phyloP scores from a whole-genome alignment of 2,113 vertebrate genomes.

The human region DNA sequence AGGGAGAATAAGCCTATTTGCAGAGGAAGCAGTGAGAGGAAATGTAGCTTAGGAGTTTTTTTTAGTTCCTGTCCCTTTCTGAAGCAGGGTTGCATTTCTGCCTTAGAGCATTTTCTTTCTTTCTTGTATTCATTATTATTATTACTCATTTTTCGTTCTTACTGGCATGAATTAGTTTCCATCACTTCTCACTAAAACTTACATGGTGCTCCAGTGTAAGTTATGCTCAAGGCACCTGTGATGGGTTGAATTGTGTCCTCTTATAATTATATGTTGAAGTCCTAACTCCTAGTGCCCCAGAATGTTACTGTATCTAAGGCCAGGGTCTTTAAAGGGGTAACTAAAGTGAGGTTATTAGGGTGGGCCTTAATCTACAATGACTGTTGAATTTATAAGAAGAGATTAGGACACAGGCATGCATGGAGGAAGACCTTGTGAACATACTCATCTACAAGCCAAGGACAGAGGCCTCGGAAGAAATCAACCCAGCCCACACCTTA shows the following conservation, averaged over 20 bases:
- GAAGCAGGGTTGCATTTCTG: background rate
- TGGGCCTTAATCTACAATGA: background rate
- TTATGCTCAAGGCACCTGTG: background rate
- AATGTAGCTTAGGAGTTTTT: background rate
- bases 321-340: background rate
- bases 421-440: background rate
- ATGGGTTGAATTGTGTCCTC: background rate
- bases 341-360: background rate
- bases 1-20: background rate
- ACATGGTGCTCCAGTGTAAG: background rate
- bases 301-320: background rate
- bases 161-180: background rate
- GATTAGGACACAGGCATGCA: background rate
- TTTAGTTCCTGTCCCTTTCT: background rate
- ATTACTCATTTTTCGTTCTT: background rate
- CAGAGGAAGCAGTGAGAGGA: background rate
- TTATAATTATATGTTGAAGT: background rate
- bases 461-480: background rate
- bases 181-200: background rate
- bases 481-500: background rate
- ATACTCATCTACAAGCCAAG: background rate
- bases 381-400: background rate
- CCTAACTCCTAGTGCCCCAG: background rate
- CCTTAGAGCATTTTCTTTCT: background rate
- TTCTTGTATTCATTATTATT: background rate